Percentiles rank a stretch among this genome's conserved stretches.
Evolutionary conservation across 2,113 vertebrate genomes (phyloP).

Genomic region (Leucosticte australis): DNA sequence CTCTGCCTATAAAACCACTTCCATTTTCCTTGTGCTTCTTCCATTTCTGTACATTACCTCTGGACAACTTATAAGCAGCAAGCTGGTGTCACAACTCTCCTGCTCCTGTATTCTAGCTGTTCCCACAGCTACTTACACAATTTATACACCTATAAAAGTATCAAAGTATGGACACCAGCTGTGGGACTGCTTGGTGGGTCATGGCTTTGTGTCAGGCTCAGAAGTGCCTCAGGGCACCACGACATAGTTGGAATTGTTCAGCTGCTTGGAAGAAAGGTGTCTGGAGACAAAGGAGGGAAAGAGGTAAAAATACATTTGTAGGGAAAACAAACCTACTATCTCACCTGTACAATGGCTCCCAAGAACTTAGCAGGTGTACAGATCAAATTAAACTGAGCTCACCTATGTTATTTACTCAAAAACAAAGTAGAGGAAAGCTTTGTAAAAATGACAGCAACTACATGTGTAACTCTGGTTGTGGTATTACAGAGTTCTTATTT

Average conservation of each 20-base stretch:
- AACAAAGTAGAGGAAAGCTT: not conserved
- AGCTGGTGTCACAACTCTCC: not conserved
- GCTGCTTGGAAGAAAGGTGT: not conserved
- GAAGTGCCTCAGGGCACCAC: fast-evolving
- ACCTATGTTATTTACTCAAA: not conserved
- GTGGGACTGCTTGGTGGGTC: not conserved
- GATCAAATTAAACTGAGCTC: not conserved
- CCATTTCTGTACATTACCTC: not conserved
- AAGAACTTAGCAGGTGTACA: not conserved
- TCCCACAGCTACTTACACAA: not conserved
- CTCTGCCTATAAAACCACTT: not conserved
- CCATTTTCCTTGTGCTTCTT: not conserved
- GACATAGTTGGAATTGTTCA: not conserved
- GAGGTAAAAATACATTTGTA: not conserved
- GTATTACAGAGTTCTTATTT: not conserved
- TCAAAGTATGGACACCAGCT: not conserved
- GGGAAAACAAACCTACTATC: not conserved
- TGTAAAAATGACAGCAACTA: not conserved
- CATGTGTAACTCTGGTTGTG: not conserved
- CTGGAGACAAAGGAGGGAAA: not conserved
- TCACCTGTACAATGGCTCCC: not conserved
- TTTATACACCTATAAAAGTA: not conserved
- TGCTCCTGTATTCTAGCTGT: not conserved
- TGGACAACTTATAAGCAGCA: not conserved
- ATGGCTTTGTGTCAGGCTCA: not conserved